Evolutionary conservation across 1,140 invertebrate species (phyloP), one percentile per base, ranked within the genome.

Genomic region (Drosophila sproati): DNA sequence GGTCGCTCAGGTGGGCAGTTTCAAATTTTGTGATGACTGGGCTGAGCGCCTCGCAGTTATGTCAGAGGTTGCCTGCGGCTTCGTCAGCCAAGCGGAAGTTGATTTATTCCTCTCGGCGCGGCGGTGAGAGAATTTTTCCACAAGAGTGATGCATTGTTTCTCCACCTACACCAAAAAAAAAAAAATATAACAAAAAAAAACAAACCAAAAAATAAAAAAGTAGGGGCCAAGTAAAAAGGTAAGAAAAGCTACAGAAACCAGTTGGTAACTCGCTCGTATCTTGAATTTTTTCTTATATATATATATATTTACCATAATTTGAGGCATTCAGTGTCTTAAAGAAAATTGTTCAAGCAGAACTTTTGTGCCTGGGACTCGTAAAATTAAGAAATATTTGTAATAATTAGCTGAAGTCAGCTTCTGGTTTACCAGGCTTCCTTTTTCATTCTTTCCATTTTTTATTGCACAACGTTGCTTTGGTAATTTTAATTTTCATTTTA

Each of bases 371-470:
- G 41, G 67, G 62, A 68, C 67, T 77, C 79, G 73, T 87, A 88
- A 88, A 88, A 88, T 80, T 69, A 88, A 74, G 73, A 88, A 88
- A 77, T 88, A 88, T 87, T 78, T 88, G 83, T 83, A 80, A 83
- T 88, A 83, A 87, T 87, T 87, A 78, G 80, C 67, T 37, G 5
- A 6, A 55, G 29, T 5, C 31, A 52, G 32, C 48, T 57, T 63
- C 48, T 61, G 10, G 54, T 51, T 34, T 20, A 12, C n/a, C 10
- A 1, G 5, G 29, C 35, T 54, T 41, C 39, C 7, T 57, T 31
- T 37, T 34, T 2, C 50, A 12, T 43, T 35, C 41, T 35, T 5
- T 56, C 2, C 12, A 37, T 59, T 1, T 20, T 35, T 32, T 41
- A 4, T 34, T 61, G 39, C 35, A 20, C n/a, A 3, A 8, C n/a